Conservation (phyloP, 2,888 invertebrate species). For the Coelinius sp. region DNA sequence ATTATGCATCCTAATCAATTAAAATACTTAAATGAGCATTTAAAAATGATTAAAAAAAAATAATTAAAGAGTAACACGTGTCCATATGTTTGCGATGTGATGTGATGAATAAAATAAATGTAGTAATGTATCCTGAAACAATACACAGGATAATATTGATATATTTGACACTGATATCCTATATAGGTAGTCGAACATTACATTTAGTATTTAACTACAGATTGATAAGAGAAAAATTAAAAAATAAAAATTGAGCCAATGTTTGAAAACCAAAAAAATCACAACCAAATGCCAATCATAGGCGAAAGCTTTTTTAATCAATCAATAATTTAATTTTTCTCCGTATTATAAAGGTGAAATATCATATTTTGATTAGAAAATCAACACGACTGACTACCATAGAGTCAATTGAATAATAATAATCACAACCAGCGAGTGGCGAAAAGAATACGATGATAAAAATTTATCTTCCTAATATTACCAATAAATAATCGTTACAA, state of each 20-base stretch:
- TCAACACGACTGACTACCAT: not conserved
- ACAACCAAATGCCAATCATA: conserved; percentile 7
- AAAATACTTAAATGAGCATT: too few relatives aligned
- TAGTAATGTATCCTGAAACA: too few relatives aligned
- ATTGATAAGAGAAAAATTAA: not conserved
- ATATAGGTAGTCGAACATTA: too few relatives aligned
- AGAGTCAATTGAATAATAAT: conserved; percentile 32
- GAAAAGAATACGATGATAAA: conserved; percentile 51
- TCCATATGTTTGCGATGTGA: too few relatives aligned
- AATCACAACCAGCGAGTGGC: conserved; percentile 64
- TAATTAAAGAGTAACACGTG: too few relatives aligned
- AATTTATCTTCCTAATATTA: conserved; percentile 26
- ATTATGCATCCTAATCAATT: too few relatives aligned
- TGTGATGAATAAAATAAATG: too few relatives aligned
- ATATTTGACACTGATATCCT: too few relatives aligned
- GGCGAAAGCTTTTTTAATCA: too few relatives aligned
- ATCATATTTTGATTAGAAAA: not conserved
- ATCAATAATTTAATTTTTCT: not conserved
- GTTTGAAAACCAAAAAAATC: conserved; percentile 8
- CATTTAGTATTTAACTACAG: too few relatives aligned
- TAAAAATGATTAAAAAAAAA: not conserved
- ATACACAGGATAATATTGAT: too few relatives aligned
- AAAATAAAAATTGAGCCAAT: conserved; percentile 2
- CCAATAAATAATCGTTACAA: conserved; percentile 40
- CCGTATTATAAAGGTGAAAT: not conserved